Evolutionary conservation across 1,140 invertebrate species (phyloP), one percentile per base, ranked within the genome.

Genomic region (Lucilia sericata): DNA sequence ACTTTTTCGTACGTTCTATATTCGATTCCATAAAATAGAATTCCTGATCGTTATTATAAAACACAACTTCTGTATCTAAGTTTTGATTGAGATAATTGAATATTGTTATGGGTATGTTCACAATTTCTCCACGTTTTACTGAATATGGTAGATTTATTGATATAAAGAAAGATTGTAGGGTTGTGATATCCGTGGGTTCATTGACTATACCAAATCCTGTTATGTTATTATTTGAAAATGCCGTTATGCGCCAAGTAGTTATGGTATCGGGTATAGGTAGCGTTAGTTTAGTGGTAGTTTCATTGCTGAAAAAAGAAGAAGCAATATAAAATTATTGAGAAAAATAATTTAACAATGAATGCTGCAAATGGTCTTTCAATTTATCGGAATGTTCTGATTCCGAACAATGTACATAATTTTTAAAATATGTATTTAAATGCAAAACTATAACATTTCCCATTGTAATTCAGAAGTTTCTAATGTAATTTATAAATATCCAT

Each of bases 21-120:
- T 12, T 47, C 0, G 95, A 94, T 2, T 94, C 94, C 74, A 95
- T 91, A 88, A 95, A 94, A 10, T 94, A 94, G 88, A 98, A 98
- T 86, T 96, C 95, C 91, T 98, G 98, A 84, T 95, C 94, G 84
- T 95, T 17, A 83, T 84, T 84, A 42, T 51, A 60, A 14, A 36
- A 12, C 2, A 34, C 51, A n/a, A 36, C 51, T 80, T 60, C 74
- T 30, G 21, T 70, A 21, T 84, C 36, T 14, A 60, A 8, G 13
- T 2, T 42, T 17, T 80, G 65, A 70, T 70, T 70, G 65, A 19
- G 65, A 55, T 70, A 70, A 21, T 70, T 70, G 7, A 70, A 70
- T 19, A 70, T 25, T 25, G 19, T 25, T 21, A 70, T 12, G 0
- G 65, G 65, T 25, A 70, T 21, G 8, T 19, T 10, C 1, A 70